These are phyloP conservation scores for Agapetus fuscipes DNA, from an alignment of 2,888 invertebrate genomes.

Conservation along the genomic window DNA sequence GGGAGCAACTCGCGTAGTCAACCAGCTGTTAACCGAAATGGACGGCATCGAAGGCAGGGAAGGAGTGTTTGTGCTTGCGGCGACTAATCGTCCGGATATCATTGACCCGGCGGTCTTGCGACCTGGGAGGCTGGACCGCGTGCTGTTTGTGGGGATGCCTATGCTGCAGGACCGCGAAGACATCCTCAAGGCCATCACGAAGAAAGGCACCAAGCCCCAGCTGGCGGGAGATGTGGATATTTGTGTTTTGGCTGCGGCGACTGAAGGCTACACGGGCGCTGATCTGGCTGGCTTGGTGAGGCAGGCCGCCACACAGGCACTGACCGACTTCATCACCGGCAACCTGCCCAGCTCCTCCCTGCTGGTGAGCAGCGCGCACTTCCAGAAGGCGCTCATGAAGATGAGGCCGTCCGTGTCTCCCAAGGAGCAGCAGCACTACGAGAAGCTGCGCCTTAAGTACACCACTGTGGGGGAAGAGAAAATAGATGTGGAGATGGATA, in stretches of 20 bases:
- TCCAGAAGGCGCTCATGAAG: constrained; percentile 65
- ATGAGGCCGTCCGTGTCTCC: constrained; percentile 80
- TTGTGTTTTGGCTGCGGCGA: constrained; percentile 55
- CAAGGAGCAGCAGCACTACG: constrained; percentile 70
- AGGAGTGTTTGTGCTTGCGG: constrained; percentile 91
- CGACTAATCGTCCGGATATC: constrained; percentile 94
- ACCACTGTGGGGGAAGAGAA: constrained; percentile 42
- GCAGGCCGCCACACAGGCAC: constrained; percentile 73
- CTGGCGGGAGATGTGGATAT: constrained; percentile 70
- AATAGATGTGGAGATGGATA: constrained; percentile 48
- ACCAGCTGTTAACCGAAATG: constrained; percentile 97
- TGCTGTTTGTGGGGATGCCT: constrained; percentile 86
- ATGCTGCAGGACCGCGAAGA: constrained; percentile 68
- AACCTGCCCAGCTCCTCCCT: constrained; percentile 38
- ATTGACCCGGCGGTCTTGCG: constrained; percentile 91
- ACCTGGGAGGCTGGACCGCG: constrained; percentile 80
- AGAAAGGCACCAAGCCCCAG: constrained; percentile 73
- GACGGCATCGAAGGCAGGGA: constrained; percentile 88
- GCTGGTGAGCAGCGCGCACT: constrained; percentile 59
- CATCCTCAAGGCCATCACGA: constrained; percentile 81
- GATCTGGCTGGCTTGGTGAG: constrained; percentile 85
- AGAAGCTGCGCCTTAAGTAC: constrained; percentile 60
- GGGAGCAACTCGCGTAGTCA: constrained; percentile 81
- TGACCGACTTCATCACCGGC: constrained; percentile 63
- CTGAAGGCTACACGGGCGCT: constrained; percentile 84